Conservation (phyloP, 2,797 vertebrate species). For the Microhierax caerulescens region DNA sequence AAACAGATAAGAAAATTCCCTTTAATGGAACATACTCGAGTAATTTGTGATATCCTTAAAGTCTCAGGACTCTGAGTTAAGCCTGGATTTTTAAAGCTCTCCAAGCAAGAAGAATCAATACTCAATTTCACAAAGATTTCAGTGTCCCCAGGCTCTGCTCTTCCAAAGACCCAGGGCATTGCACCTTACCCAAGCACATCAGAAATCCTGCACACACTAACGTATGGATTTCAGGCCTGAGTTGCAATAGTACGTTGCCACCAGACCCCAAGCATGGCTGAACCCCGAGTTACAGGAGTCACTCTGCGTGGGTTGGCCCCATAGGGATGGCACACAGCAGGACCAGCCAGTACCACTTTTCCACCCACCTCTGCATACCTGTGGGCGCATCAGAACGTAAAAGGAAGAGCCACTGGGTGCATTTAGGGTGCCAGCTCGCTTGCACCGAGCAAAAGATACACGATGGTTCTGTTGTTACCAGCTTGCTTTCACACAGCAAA, state of each 20-base stretch:
- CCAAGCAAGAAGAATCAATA: slow-evolving; percentile 50
- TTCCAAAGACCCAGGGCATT: neutral
- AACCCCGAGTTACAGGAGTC: neutral
- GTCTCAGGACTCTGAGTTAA: neutral
- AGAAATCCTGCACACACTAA: neutral
- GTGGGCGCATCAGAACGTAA: rapidly evolving
- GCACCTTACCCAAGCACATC: neutral
- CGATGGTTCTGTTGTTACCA: neutral
- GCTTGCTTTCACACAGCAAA: neutral
- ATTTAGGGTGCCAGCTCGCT: too few relatives aligned
- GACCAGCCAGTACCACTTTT: neutral
- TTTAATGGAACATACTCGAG: neutral
- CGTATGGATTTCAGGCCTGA: neutral
- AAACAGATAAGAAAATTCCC: neutral
- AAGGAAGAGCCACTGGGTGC: neutral
- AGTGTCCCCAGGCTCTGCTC: neutral
- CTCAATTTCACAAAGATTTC: slow-evolving; percentile 48
- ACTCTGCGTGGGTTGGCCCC: rapidly evolving
- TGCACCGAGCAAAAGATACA: rapidly evolving
- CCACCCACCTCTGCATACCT: neutral
- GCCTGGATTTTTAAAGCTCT: neutral
- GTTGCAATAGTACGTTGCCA: rapidly evolving
- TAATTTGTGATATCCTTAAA: neutral
- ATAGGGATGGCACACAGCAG: neutral
- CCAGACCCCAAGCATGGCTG: neutral